These are phyloP conservation scores for Cheilosia urbana DNA, from an alignment of 2,888 invertebrate genomes.

Conservation along the genomic window DNA sequence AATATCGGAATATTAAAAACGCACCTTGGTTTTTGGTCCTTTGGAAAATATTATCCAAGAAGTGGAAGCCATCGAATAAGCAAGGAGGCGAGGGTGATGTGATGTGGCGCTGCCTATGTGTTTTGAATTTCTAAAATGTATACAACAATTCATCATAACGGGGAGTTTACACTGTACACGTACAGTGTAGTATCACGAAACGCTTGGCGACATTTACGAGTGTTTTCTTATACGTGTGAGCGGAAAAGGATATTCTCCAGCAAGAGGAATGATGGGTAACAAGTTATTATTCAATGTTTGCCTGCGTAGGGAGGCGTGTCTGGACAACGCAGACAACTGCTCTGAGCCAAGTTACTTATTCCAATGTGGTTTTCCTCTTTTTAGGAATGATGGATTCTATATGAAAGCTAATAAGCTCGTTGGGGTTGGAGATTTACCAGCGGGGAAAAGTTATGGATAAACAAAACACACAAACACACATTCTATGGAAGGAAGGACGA, in stretches of 20 bases:
- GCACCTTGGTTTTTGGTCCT: constrained; percentile 33
- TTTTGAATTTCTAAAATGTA: constrained; percentile 69
- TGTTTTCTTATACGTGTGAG: constrained; percentile 2
- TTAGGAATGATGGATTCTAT: constrained; percentile 35
- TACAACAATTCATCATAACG: constrained; percentile 53
- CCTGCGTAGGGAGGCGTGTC: not conserved
- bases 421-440: constrained; percentile 41
- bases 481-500: not conserved
- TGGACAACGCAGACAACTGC: not conserved
- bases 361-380: not conserved
- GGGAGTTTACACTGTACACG: too few relatives aligned
- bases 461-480: not conserved
- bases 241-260: constrained; percentile 26
- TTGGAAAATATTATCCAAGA: constrained; percentile 26
- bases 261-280: constrained; percentile 44
- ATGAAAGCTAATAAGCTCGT: constrained; percentile 67
- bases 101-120: constrained; percentile 38
- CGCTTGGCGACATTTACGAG: constrained; percentile 53
- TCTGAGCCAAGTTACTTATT: constrained; percentile 21
- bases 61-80: not conserved
- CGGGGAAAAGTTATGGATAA: constrained; percentile 13
- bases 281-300: constrained; percentile 68
- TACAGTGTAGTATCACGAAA: constrained; percentile 44
- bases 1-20: constrained; percentile 55
- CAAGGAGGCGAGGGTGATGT: not conserved